Base-by-base conservation (phyloP, 2,888 invertebrate genomes). In the Bellardia bayeri region DNA sequence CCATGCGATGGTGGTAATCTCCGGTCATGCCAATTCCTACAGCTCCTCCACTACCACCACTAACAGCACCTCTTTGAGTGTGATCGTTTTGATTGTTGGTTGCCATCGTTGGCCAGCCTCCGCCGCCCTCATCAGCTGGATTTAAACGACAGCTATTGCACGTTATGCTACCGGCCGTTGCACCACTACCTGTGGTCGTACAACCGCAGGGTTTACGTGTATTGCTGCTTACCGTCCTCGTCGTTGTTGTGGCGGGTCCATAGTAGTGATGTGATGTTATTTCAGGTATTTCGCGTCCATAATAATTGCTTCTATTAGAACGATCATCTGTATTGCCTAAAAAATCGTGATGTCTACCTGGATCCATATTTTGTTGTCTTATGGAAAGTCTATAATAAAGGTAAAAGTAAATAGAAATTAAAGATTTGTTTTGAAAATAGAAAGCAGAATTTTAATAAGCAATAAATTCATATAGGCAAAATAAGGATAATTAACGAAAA, bases 311-410 rank as follows among this genome's bases (percentile, higher is more conserved):
- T 14, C 82, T 56, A 58, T 66, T 75, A n/a, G 88, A 83, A 61
- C 88, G 81, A 68, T 90, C 90, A 11, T 88, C 89, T 86, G 84
- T 75, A 78, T 75, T 89, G 79, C 76, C 86, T 85, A 86, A 90
- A 84, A 82, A 88, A 89, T 91, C 92, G 89, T 91, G 91, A 89
- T 91, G 92, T 91, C 91, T 89, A 85, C 91, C 91, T 68, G 91
- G 90, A 88, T 92, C 92, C 92, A 92, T 92, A 87, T 51, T 90
- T 89, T 82, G 89, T 89, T n/a, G 2, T 64, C 56, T 78, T 4
- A 56, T 23, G 30, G 16, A 72, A 33, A 33, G 30, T 42, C 56
- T 74, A 16, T 23, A 82, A 82, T 9, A 11, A 69, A 69, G 14
- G 33, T 16, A 2, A 72, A 6, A 64, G 13, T 37, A 2, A 80